A percentile compares a stretch with the other conserved stretches of the same genome.
These are phyloP conservation scores for Vipera ursinii DNA, from an alignment of 2,797 vertebrate genomes.

Conservation along the genomic window DNA sequence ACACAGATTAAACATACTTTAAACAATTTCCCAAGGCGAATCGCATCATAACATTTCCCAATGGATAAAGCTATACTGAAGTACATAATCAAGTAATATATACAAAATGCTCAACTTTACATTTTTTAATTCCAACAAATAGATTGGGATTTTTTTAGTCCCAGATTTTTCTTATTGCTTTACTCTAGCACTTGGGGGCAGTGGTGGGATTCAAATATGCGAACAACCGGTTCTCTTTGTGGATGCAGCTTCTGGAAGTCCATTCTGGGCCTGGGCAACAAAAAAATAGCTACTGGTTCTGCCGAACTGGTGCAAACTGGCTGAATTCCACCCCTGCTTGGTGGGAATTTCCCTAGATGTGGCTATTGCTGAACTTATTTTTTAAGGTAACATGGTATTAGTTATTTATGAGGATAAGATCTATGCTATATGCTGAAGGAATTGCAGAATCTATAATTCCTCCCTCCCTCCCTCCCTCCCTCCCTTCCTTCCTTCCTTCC, in stretches of 20 bases:
- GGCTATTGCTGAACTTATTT: not conserved
- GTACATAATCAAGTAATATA: not conserved
- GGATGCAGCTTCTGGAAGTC: too few species aligned
- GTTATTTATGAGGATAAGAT: not conserved
- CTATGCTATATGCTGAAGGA: not conserved
- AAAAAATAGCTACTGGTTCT: too few species aligned
- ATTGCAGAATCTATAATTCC: not conserved
- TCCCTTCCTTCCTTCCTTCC: not conserved
- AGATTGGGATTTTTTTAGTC: not conserved
- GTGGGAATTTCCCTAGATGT: not conserved
- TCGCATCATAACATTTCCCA: not conserved
- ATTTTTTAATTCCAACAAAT: not conserved
- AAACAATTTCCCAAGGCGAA: not conserved
- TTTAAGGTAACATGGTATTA: not conserved
- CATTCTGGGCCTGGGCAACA: too few species aligned
- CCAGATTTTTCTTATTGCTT: not conserved
- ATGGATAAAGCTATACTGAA: not conserved
- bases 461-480: not conserved
- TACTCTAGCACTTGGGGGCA: not conserved
- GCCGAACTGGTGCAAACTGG: too few species aligned
- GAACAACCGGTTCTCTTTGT: too few species aligned
- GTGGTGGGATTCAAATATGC: too few species aligned
- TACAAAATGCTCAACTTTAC: not conserved
- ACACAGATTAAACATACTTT: not conserved
- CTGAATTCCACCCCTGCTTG: too few species aligned